Percentiles rank a stretch among this genome's conserved stretches.
Conservation (phyloP, 2,888 invertebrate genomes). For the Heliconius aoede region DNA sequence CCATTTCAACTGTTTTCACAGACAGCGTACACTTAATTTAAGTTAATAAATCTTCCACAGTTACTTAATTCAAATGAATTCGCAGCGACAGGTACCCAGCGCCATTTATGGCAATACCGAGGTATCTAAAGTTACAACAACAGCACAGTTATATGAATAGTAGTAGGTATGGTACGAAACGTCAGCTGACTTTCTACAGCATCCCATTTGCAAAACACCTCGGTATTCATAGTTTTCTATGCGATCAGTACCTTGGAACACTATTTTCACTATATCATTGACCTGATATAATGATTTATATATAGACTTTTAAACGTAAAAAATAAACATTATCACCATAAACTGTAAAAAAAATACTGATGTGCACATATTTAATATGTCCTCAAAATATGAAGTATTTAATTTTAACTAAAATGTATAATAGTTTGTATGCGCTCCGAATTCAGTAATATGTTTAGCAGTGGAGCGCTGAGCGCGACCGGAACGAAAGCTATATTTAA, state of each 20-base stretch:
- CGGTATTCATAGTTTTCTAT: not conserved
- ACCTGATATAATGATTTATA: not conserved
- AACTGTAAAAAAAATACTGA: too few species aligned
- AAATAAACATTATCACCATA: too few species aligned
- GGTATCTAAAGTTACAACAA: conserved; percentile 19
- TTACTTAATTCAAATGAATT: conserved; percentile 13
- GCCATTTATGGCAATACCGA: conserved; percentile 15
- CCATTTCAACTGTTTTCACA: not conserved
- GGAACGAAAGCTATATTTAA: conserved; percentile 33
- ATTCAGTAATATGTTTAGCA: conserved; percentile 22
- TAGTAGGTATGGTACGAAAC: conserved; percentile 14
- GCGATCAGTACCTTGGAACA: not conserved
- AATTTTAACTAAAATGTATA: not conserved
- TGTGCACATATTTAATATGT: not conserved
- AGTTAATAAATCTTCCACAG: conserved; percentile 6
- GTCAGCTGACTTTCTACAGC: conserved; percentile 22
- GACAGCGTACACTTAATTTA: not conserved
- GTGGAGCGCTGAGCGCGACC: conserved; percentile 20
- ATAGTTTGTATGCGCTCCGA: not conserved
- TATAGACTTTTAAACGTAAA: too few species aligned
- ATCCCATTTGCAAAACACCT: conserved; percentile 13
- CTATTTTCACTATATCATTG: not conserved
- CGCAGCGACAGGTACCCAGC: conserved; percentile 8
- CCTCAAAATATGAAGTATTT: conserved; percentile 1
- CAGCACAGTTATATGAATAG: conserved; percentile 14